These are phyloP conservation scores for Sebastes wilsoni DNA, from an alignment of 2,797 vertebrate genomes.

Conservation along the genomic window DNA sequence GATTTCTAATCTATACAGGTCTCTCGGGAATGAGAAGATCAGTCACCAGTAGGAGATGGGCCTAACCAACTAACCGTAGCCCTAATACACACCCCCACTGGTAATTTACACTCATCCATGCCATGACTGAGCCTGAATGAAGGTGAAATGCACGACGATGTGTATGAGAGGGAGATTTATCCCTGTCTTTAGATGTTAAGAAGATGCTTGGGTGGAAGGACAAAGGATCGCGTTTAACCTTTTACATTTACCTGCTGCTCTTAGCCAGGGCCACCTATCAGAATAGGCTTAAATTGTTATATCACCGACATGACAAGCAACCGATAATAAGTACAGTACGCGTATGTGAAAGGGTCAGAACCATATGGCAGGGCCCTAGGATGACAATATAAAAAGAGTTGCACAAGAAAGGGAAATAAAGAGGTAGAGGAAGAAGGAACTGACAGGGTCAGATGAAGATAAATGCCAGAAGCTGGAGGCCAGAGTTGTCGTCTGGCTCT, in stretches of 20 bases:
- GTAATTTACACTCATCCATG: conserved; percentile 50
- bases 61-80: conserved; percentile 54
- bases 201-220: conserved; percentile 49
- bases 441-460: conserved; percentile 67
- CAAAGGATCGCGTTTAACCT: conserved; percentile 55
- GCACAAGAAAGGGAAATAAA: conserved; percentile 49
- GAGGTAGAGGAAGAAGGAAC: conserved; percentile 42
- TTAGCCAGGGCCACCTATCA: conserved; percentile 21
- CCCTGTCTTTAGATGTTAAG: conserved; percentile 46
- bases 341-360: conserved; percentile 37
- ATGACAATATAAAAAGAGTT: conserved; percentile 43
- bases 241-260: conserved; percentile 49
- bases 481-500: conserved; percentile 36
- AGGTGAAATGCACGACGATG: conserved; percentile 48
- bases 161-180: conserved; percentile 52
- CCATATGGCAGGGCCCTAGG: conserved; percentile 1
- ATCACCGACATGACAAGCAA: conserved; percentile 44
- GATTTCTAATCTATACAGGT: conserved; percentile 64
- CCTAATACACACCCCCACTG: conserved; percentile 35
- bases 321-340: conserved; percentile 38
- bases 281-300: conserved; percentile 37
- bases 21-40: conserved; percentile 47
- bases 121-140: conserved; percentile 44
- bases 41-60: conserved; percentile 54
- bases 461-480: conserved; percentile 62